These are phyloP conservation scores for Scelioninae gen. 1 DNA, from an alignment of 2,888 invertebrate genomes.

Conservation along the genomic window DNA sequence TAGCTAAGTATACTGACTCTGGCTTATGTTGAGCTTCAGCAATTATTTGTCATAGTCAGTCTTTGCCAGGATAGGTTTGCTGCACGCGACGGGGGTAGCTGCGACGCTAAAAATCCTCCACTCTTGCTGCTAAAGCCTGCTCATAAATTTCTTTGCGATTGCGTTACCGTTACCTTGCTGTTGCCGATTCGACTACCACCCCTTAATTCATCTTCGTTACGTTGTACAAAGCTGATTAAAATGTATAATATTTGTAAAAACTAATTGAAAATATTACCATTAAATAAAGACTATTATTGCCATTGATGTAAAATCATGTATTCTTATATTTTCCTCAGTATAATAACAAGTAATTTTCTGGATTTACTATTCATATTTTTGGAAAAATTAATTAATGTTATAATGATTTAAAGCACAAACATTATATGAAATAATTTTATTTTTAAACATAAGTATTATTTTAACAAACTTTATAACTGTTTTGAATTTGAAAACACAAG, in stretches of 20 bases:
- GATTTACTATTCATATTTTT: no score
- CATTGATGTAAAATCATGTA: no score
- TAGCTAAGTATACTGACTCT: slow-evolving; percentile 82
- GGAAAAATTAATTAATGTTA: no score
- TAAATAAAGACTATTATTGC: no score
- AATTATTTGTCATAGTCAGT: slow-evolving; percentile 82
- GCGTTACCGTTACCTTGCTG: slow-evolving; percentile 32
- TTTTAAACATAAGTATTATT: no score
- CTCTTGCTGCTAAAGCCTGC: slow-evolving; percentile 48
- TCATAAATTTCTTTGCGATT: slow-evolving; percentile 60
- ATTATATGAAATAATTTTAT: no score
- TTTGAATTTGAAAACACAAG: not conserved
- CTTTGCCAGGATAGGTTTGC: slow-evolving; percentile 56
- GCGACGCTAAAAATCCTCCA: slow-evolving; percentile 53
- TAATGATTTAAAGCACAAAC: no score
- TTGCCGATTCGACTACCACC: slow-evolving; percentile 7
- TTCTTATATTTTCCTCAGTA: no score
- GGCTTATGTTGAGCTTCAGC: slow-evolving; percentile 82
- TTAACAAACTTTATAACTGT: no score
- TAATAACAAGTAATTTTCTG: no score
- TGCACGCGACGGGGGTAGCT: slow-evolving; percentile 36
- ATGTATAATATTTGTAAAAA: no score
- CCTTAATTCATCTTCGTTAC: slow-evolving; percentile 4
- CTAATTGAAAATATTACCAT: no score
- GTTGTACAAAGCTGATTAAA: not conserved